A percentile compares a stretch with the other conserved stretches of the same genome.
Conservation (phyloP, 2,113 vertebrate genomes). For the Zosterops lateralis region DNA sequence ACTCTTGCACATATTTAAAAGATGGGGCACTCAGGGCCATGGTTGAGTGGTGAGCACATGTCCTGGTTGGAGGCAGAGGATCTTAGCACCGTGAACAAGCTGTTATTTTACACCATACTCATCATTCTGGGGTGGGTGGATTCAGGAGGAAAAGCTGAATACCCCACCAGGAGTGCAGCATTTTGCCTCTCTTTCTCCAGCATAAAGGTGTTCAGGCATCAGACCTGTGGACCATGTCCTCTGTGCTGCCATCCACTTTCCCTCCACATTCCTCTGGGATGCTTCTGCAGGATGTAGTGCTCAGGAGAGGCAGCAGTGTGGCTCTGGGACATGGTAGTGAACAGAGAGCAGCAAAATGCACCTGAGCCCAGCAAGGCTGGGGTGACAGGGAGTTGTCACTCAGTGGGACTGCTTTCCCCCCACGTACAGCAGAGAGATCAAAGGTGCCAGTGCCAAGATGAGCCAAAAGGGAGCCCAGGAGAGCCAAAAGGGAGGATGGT, state of each 20-base stretch:
- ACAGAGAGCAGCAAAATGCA: background rate
- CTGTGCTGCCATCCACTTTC: too few relatives aligned
- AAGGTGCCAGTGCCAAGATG: rapidly evolving
- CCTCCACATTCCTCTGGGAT: background rate
- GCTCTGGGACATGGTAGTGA: background rate
- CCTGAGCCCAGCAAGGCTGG: background rate
- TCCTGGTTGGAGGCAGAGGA: too few relatives aligned
- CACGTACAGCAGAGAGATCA: background rate
- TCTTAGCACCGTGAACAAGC: too few relatives aligned
- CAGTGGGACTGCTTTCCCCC: rapidly evolving
- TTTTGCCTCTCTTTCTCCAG: background rate
- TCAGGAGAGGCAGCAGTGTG: background rate
- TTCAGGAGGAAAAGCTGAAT: background rate
- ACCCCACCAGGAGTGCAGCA: background rate
- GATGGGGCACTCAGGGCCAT: background rate
- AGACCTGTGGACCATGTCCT: background rate
- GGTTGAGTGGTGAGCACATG: background rate
- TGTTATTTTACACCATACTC: background rate
- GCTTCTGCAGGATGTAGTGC: background rate
- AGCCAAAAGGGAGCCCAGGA: background rate
- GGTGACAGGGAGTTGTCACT: too few relatives aligned
- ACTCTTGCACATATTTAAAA: background rate
- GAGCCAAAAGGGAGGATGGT: background rate
- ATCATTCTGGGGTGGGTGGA: rapidly evolving
- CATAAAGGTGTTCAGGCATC: too few relatives aligned